These are phyloP conservation scores for Artibeus jamaicensis DNA, from an alignment of 2,797 vertebrate genomes.

Conservation along the genomic window DNA sequence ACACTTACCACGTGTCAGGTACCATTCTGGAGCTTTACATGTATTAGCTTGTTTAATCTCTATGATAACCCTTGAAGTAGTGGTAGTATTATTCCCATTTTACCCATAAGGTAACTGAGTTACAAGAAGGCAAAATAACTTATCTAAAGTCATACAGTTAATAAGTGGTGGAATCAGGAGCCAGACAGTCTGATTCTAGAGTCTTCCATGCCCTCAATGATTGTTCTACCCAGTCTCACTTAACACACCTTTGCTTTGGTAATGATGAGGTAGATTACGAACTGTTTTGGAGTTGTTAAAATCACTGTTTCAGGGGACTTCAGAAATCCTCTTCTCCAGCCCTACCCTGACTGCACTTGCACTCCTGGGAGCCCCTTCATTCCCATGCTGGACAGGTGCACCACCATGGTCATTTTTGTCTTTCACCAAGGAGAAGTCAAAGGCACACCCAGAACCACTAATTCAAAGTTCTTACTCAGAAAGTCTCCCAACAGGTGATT, in stretches of 20 bases:
- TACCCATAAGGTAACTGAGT: neutral
- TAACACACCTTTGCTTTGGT: neutral
- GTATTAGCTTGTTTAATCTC: neutral
- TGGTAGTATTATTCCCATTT: neutral
- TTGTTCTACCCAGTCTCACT: neutral
- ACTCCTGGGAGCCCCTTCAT: neutral
- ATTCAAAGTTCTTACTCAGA: neutral
- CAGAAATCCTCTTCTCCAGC: neutral
- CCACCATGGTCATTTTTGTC: neutral
- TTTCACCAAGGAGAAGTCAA: neutral
- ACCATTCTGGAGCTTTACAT: neutral
- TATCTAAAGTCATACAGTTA: neutral
- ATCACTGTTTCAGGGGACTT: neutral
- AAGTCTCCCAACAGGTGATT: neutral
- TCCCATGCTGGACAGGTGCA: neutral
- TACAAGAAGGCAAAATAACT: neutral
- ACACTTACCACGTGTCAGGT: neutral
- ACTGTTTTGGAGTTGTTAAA: neutral
- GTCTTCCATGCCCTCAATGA: neutral
- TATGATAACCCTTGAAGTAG: neutral
- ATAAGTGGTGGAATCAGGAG: neutral
- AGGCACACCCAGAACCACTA: neutral
- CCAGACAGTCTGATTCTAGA: neutral
- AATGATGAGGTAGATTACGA: neutral
- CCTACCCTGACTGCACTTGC: neutral